These are phyloP conservation scores for Dicerorhinus sumatrensis DNA, from an alignment of 2,113 vertebrate species.

Conservation along the genomic window DNA sequence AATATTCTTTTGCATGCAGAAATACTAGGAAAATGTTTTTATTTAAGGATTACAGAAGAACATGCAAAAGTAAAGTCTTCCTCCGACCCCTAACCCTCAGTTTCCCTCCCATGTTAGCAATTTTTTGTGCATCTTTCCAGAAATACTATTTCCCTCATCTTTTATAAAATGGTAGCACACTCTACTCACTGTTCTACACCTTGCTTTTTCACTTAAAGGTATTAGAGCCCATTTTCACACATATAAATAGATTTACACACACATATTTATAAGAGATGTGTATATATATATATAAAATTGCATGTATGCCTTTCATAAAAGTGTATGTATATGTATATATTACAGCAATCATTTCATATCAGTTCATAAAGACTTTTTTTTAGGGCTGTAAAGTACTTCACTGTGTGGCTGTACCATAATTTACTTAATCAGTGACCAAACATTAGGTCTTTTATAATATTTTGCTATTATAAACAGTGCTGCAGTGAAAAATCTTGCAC, in stretches of 20 bases:
- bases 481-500: background rate
- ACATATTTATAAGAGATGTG: background rate
- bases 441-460: background rate
- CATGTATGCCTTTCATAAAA: background rate
- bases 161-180: background rate
- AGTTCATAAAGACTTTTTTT: background rate
- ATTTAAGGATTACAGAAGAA: background rate
- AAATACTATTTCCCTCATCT: background rate
- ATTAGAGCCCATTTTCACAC: background rate
- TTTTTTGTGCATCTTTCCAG: background rate
- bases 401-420: background rate
- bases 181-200: background rate
- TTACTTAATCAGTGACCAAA: background rate
- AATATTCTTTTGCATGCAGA: background rate
- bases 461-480: background rate
- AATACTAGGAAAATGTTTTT: background rate
- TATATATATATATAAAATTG: background rate
- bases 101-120: background rate
- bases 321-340: background rate
- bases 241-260: background rate
- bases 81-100: background rate
- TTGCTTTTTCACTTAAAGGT: background rate
- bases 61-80: background rate
- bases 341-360: background rate
- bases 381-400: background rate